Evolutionary conservation across 1,140 invertebrate genomes (phyloP), one percentile per base, ranked within the genome.

Genomic region (Macrosteles quadrilineatus): DNA sequence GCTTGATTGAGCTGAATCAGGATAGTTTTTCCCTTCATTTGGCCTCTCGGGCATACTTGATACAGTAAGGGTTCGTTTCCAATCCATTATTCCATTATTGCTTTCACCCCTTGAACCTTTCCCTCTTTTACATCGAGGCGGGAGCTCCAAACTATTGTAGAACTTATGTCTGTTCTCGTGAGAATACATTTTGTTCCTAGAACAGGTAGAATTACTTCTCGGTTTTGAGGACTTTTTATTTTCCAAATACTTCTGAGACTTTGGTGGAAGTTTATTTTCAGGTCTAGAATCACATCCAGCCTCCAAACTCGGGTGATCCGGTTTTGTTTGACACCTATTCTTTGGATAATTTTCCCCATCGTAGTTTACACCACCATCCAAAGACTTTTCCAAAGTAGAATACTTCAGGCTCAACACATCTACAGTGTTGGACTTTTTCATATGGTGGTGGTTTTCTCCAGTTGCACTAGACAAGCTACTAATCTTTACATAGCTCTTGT

Each of bases 71-170:
- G 47, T 19, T 11, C 21, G 14, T 50, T 50, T 50, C 47, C 21
- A 19, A 50, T 50, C 21, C n/a, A 19, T 50, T 19, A 50, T 21
- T 50, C 21, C 47, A 19, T n/a, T 19, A 19, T 9, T 19, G n/a
- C 21, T 50, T 50, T 50, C 47, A 50, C n/a, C n/a, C n/a, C 21
- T 50, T 50, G 47, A 21, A 27, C 23, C 55, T 29, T 29, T 59
- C 9, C 25, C 55, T 30, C n/a, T 59, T 59, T 59, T 29, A 59
- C 3, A 2, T 59, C 55, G 55, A 27, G 55, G 25, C 1, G 55
- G 55, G 27, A 59, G 55, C 23, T 59, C 55, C 4, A 59, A 29
- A 30, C 55, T 59, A 29, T 59, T 59, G 27, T 59, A 59, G 27
- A 27, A 59, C n/a, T 59, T 59, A 6, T 21, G 25, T 59, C 27